Base-by-base conservation (phyloP, 2,888 invertebrate genomes). In the Strigamia maritima region DNA sequence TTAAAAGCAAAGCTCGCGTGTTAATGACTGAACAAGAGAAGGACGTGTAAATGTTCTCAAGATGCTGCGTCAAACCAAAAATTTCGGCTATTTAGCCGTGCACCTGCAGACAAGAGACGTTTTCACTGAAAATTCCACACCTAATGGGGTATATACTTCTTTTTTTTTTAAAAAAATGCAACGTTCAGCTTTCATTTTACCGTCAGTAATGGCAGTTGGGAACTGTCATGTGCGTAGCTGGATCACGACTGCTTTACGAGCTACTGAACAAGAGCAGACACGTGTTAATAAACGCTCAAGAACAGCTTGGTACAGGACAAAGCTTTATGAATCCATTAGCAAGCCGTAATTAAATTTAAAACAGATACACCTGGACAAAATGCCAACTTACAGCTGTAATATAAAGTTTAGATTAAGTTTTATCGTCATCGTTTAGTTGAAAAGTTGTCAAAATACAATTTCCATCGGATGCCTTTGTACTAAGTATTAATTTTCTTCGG, bases 1-100 rank as follows among this genome's bases (percentile, higher is more conserved):
- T 70, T 70, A 70, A 70, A 70, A 70, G 70, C 70, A 70, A 70
- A 70, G 70, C 70, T n/a, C 28, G 70, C 70, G 70, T 70, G 70
- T 28, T 70, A 70, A 70, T 70, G 70, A n/a, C 70, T 70, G 70
- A 70, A 70, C 70, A 70, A 70, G 70, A 70, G 26, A 70, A 70
- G 70, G 28, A 70, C 70, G 70, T 70, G 70, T 70, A 70, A 70
- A 70, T 70, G 70, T 70, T 26, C 70, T 70, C 70, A 70, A 70
- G 70, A 70, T 70, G 70, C 70, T 28, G 70, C 70, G 70, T 70
- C 70, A 70, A 70, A 24, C n/a, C 7, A 26, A 28, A 26, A 14
- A 70, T 28, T 49, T 49, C 19, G 14, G 49, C n/a, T 19, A 49
- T 35, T 54, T 19, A 10, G 70, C 54, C 19, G 26, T 28, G 26